phyloP scores from a whole-genome alignment of 2,888 invertebrate genomes.

The Epiblema foenella region DNA sequence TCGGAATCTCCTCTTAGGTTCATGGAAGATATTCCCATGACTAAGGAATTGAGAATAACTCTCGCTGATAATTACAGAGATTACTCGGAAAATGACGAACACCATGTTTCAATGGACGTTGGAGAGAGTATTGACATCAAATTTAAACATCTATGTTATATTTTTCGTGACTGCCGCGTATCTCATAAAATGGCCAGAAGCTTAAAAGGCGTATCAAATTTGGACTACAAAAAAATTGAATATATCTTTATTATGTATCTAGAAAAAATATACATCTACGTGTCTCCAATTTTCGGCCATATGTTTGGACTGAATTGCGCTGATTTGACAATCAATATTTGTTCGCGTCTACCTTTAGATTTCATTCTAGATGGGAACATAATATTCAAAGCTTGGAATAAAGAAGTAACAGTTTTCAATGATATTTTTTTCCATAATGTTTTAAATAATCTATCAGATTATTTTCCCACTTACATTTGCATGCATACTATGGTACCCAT shows the following conservation, averaged over 20 bases:
- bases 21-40: conserved; percentile 50
- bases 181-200: conserved; percentile 53
- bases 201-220: conserved; percentile 53
- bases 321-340: conserved; percentile 53
- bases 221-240: conserved; percentile 56
- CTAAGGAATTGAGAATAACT: conserved; percentile 55
- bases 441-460: conserved; percentile 54
- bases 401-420: conserved; percentile 52
- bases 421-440: conserved; percentile 52
- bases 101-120: conserved; percentile 32
- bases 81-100: conserved; percentile 49
- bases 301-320: conserved; percentile 53
- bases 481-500: conserved; percentile 53
- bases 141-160: conserved; percentile 50
- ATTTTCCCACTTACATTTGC: conserved; percentile 59
- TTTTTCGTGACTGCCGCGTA: conserved; percentile 56
- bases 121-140: conserved; percentile 44
- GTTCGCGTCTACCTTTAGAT: conserved; percentile 50
- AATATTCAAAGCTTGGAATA: conserved; percentile 61
- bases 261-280: conserved; percentile 56
- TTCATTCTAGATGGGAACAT: conserved; percentile 60
- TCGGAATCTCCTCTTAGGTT: conserved; percentile 55
- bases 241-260: conserved; percentile 61
- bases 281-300: conserved; percentile 54
- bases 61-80: conserved; percentile 57